Evolutionary conservation across 2,888 invertebrate species (phyloP), one percentile per base, ranked within the genome.

Genomic region (Coenonympha arcania): DNA sequence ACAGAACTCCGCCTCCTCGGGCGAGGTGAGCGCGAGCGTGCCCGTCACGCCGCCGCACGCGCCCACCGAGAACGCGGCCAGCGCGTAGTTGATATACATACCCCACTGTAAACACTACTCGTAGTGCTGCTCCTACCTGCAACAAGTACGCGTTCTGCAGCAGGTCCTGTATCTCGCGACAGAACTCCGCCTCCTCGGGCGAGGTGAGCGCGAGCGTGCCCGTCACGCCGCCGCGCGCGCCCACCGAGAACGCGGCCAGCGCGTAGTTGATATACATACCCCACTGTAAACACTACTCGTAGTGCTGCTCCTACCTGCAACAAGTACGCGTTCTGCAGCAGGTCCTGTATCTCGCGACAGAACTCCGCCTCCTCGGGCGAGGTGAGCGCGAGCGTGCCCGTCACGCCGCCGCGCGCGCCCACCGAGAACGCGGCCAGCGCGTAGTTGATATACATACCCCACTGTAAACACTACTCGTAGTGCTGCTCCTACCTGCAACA

Each of bases 291-390:
- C 31, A 93, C 90, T 98, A 96, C 78, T 98, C 36, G n/a, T 5
- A 26, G 26, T 26, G 4, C n/a, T 26, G 26, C 26, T 26, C 5
- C 16, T 57, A 86, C 87, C 77, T 87, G 87, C 58, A 97, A 87
- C 54, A 93, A 89, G 68, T 95, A 93, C 0, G 96, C 95, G 68
- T 93, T 89, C 65, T 96, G 95, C 52, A 97, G 83, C 20, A 94
- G 79, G 54, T 90, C 90, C 72, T 95, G 93, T 61, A 96, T 89
- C 70, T 95, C 94, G 44, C 91, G 88, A 65, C 91, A 92, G 80
- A 95, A 95, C 71, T 93, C 93, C 0, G 94, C 93, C 72, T 95
- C 95, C 69, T 95, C 95, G 13, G 93, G 91, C 15, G 93, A 92
- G 6, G 94, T 91, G 58, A 95, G 88, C 24, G 92, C 90, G 39